A percentile compares a stretch with the other conserved stretches of the same genome.
phyloP scores from a whole-genome alignment of 2,888 invertebrate genomes.

The Lasioglossum marginatum region DNA sequence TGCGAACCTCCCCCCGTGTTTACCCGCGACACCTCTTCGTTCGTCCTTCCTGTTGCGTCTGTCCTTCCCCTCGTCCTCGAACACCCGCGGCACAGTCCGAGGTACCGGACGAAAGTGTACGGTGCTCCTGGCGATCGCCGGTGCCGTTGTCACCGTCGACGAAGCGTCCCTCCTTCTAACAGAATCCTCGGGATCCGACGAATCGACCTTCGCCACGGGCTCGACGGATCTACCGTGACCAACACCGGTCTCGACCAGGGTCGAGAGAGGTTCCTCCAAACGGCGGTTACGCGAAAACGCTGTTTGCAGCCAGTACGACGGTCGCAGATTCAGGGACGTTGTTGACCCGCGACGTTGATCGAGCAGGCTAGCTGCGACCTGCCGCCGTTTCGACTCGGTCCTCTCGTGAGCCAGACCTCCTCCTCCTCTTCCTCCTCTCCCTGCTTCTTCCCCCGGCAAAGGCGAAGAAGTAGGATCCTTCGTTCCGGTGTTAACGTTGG shows the following conservation, averaged over 20 bases:
- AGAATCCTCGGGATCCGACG: conserved; percentile 22
- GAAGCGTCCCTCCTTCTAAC: conserved; percentile 7
- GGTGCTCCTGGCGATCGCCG: conserved; percentile 40
- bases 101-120: conserved; percentile 30
- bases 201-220: not conserved
- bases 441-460: conserved; percentile 20
- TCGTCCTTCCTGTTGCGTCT: conserved; percentile 34
- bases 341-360: conserved; percentile 38
- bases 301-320: conserved; percentile 34
- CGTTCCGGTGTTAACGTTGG: conserved; percentile 32
- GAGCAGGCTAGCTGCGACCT: conserved; percentile 36
- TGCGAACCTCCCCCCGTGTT: conserved; percentile 50
- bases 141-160: conserved; percentile 46
- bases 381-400: conserved; percentile 46
- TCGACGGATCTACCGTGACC: not conserved
- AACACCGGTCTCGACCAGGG: conserved; percentile 16
- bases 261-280: conserved; percentile 23
- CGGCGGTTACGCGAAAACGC: conserved; percentile 37
- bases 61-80: conserved; percentile 20
- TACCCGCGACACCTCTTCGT: conserved; percentile 47
- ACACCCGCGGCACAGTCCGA: conserved; percentile 44
- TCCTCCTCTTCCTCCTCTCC: conserved; percentile 44
- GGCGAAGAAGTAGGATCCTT: conserved; percentile 33
- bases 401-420: conserved; percentile 58
- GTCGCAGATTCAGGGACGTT: conserved; percentile 12